Evolutionary conservation across 2,113 vertebrate genomes (phyloP), one percentile per base, ranked within the genome.

Genomic region (Rhea pennata): DNA sequence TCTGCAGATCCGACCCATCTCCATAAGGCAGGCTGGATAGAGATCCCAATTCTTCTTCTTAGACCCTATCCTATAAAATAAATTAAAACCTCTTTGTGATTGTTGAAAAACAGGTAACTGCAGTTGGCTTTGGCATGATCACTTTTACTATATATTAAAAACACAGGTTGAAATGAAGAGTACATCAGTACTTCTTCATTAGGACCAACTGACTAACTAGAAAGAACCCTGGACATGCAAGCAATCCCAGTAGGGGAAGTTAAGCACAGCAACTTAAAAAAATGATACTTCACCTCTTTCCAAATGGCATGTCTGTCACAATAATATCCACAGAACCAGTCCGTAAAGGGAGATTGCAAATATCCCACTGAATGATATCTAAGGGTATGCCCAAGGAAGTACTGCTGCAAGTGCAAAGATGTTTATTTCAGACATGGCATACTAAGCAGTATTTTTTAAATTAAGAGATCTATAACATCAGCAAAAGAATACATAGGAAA

Each of bases 1-100:
- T 12, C 98, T 98, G 95, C 98, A 99, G 84, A 99, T 98, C 12
- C 99, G 99, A 50, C 99, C 99, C 98, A 99, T 99, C 97, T 99
- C 99, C 92, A 93, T 96, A 23, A 99, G 98, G 95, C 99, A 99
- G 40, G 98, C 98, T 1, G 99, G 99, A 78, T 99, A 99, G 44
- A 99, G 98, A 93, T 99, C 99, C 99, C 99, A 99, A 97, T 99
- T 99, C 97, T 98, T 99, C 97, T 99, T 99, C 96, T 97, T 99
- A 0, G 99, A 99, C 39, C 99, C 99, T 94, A 99, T 99, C 97
- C 99, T 99, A 91, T 50, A 97, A 96, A 73, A 56, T 1, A 72
- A 39, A 36, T 65, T 15, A 64, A 56, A 69, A 85, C 21, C 19
- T 51, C 10, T 88, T 31, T 87, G 27, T 72, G 26, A 82, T 15